Base-by-base conservation (phyloP, 2,113 vertebrate genomes). In the Perca fluviatilis region DNA sequence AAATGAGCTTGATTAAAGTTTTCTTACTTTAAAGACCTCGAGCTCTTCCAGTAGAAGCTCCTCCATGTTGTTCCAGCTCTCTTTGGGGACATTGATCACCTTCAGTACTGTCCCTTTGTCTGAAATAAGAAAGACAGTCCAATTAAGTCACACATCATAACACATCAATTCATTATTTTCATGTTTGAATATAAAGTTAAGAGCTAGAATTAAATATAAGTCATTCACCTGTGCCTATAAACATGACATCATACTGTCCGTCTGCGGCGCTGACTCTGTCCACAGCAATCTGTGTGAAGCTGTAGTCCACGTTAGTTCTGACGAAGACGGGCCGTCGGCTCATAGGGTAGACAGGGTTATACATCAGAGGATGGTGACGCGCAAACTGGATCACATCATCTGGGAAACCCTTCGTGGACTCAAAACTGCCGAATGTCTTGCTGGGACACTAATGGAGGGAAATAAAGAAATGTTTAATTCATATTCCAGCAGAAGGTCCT, bases 311-410 rank as follows among this genome's bases (percentile, higher is more conserved):
- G 0, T 96, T 87, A 0, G 96, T 97, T 85, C 96, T 96, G 68
- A 99, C 89, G 58, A 99, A 98, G 76, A 99, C 62, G 0, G 98
- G 98, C 1, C 92, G 95, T 12, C 96, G 95, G 47, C 94, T 96
- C 1, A 97, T 89, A 0, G 98, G 98, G 88, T 97, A 93, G 49
- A 99, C 96, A 0, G 97, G 95, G 88, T 97, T 98, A 79, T 96
- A 98, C 98, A 99, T 99, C 75, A 99, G 95, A 0, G 98, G 98
- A 91, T 99, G 98, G 91, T 98, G 98, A n/a, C 98, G 95, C 0
- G 98, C 98, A 75, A 99, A 99, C 94, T 99, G 97, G 85, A 99
- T 98, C 89, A 99, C 98, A 1, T 99, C 97, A 0, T 99, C 98
- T 0, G 98, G 98, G 84, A 98, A 99, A 88, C 97, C 97, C 91